Percentiles rank a stretch among this genome's conserved stretches.
phyloP scores from a whole-genome alignment of 2,888 invertebrate species.

The Lasius platythorax region DNA sequence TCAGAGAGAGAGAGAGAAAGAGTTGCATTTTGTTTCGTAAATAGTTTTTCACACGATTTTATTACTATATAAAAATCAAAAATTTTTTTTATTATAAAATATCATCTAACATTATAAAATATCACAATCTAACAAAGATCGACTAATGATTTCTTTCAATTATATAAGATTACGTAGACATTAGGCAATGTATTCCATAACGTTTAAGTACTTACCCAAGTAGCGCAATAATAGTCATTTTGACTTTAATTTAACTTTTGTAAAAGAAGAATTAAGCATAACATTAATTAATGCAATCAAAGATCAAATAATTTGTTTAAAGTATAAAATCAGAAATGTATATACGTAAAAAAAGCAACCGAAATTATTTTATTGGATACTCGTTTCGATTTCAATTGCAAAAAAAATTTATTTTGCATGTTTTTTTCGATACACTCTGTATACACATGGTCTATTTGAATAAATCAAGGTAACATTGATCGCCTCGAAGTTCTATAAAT shows the following conservation, averaged over 20 bases:
- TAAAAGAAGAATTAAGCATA: background rate
- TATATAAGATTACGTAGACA: too few relatives aligned
- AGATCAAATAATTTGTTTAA: background rate
- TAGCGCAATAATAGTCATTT: too few relatives aligned
- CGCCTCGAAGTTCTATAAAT: slow-evolving; percentile 9
- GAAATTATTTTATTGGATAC: background rate
- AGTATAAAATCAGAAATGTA: background rate
- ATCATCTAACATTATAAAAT: too few relatives aligned
- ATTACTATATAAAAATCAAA: slow-evolving; percentile 5
- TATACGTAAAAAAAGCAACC: background rate
- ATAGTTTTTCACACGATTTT: slow-evolving; percentile 4
- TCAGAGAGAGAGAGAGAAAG: background rate
- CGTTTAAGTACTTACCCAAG: too few relatives aligned
- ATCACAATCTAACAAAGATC: too few relatives aligned
- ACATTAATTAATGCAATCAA: slow-evolving; percentile 1
- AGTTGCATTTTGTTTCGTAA: background rate
- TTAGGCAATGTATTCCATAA: too few relatives aligned
- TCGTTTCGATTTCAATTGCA: background rate
- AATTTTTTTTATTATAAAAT: background rate
- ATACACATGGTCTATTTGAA: slow-evolving; percentile 16
- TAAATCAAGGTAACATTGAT: slow-evolving; percentile 43
- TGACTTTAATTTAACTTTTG: background rate
- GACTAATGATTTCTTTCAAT: too few relatives aligned
- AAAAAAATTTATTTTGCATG: background rate
- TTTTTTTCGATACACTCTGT: slow-evolving; percentile 7